Conservation (phyloP, 2,113 vertebrate genomes). For the Ariopsis seemanni region DNA sequence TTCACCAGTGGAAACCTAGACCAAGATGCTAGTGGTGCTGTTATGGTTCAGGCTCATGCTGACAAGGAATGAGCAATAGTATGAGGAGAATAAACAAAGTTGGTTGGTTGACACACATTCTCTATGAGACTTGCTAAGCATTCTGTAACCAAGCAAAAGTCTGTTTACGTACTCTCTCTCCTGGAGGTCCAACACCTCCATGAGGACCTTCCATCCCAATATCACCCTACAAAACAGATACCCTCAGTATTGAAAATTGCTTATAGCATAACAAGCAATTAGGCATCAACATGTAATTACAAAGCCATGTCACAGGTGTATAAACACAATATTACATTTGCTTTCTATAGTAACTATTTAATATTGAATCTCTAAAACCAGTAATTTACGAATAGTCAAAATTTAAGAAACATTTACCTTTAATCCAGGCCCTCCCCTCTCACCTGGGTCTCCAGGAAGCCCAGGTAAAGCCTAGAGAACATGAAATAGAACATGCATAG, state of each 20-base stretch:
- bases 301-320: neutral
- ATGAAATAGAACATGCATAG: neutral
- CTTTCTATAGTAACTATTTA: neutral
- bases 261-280: neutral
- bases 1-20: neutral
- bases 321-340: neutral
- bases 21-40: neutral
- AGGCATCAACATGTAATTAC: neutral
- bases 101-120: neutral
- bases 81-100: neutral
- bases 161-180: conserved; percentile 64
- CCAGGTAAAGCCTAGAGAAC: conserved; percentile 67
- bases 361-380: neutral
- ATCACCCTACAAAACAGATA: conserved; percentile 59
- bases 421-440: conserved; percentile 55
- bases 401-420: conserved; percentile 62
- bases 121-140: neutral
- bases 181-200: conserved; percentile 65
- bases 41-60: neutral
- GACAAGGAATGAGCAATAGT: neutral
- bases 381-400: neutral
- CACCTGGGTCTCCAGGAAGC: conserved; percentile 64
- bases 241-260: neutral
- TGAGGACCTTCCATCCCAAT: conserved; percentile 66
- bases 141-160: neutral